A percentile compares a stretch with the other conserved stretches of the same genome.
These are phyloP conservation scores for Lerista edwardsae DNA, from an alignment of 2,797 vertebrate species.

Conservation along the genomic window DNA sequence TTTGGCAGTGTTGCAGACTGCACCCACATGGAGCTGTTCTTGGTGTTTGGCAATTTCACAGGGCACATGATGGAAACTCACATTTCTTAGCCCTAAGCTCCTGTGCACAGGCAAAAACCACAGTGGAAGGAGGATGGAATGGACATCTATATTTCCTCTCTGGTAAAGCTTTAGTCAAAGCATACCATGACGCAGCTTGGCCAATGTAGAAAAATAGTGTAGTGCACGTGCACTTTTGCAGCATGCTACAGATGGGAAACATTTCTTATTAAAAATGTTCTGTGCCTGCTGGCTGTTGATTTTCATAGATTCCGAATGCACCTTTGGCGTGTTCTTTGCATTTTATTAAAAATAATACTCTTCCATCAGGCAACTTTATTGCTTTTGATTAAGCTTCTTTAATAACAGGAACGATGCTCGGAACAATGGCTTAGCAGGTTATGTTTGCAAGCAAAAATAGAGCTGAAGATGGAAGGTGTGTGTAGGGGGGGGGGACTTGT, in stretches of 20 bases:
- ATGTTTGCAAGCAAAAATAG: not conserved
- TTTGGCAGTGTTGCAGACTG: not conserved
- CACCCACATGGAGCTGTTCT: not conserved
- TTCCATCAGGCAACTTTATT: slow-evolving; percentile 39
- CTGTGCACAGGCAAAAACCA: not conserved
- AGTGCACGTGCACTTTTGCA: slow-evolving; percentile 46
- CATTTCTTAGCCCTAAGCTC: not conserved
- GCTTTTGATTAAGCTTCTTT: slow-evolving; percentile 51
- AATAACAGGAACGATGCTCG: slow-evolving; percentile 36
- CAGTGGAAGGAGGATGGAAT: not conserved
- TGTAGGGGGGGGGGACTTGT: slow-evolving; percentile 14
- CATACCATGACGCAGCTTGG: slow-evolving; percentile 33
- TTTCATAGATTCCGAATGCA: slow-evolving; percentile 19
- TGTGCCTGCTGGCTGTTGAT: slow-evolving; percentile 32
- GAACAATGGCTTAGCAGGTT: slow-evolving; percentile 21
- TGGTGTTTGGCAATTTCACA: slow-evolving; percentile 32
- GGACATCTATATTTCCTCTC: not conserved
- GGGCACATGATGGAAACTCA: slow-evolving; percentile 22
- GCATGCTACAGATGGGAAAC: slow-evolving; percentile 7
- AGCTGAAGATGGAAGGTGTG: not conserved
- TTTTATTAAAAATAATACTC: slow-evolving; percentile 31
- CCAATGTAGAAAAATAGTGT: not conserved
- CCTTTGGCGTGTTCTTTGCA: slow-evolving; percentile 21
- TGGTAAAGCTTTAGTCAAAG: slow-evolving; percentile 39
- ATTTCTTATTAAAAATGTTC: slow-evolving; percentile 36